Conservation (phyloP, 2,797 vertebrate genomes). For the Phataginus tetradactyla region DNA sequence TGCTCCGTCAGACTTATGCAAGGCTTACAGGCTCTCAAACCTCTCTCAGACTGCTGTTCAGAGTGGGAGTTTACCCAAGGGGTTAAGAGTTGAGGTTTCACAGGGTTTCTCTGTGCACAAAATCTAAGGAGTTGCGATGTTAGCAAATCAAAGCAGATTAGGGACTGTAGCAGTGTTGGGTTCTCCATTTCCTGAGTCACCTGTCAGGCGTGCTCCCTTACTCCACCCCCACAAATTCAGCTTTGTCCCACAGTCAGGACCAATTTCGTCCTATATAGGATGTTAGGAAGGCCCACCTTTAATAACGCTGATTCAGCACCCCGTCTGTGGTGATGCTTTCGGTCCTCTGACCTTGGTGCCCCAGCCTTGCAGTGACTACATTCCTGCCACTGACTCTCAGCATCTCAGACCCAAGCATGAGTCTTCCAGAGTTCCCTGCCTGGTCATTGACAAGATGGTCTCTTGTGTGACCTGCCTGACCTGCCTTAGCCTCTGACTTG, state of each 20-base stretch:
- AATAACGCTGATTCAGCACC: background rate
- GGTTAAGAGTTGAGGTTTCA: constrained; percentile 66
- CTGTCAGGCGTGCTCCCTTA: background rate
- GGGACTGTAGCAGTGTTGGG: background rate
- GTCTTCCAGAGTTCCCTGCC: background rate
- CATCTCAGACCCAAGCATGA: background rate
- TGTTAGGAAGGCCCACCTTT: background rate
- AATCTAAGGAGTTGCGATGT: background rate
- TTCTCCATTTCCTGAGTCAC: background rate
- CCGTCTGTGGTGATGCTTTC: no score
- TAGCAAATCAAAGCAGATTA: background rate
- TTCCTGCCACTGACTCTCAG: background rate
- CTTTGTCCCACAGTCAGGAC: background rate
- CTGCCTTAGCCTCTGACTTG: background rate
- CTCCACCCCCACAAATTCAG: background rate
- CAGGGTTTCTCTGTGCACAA: background rate
- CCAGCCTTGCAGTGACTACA: background rate
- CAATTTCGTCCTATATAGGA: background rate
- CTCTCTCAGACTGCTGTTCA: constrained; percentile 44
- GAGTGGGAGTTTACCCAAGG: constrained; percentile 52
- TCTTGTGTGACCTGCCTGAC: background rate
- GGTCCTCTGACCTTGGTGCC: background rate
- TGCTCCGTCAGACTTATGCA: constrained; percentile 70
- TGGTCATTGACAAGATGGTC: background rate
- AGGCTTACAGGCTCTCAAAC: constrained; percentile 47